Evolutionary conservation across 2,888 invertebrate genomes (phyloP).

Genomic region (Deilephila porcellus): DNA sequence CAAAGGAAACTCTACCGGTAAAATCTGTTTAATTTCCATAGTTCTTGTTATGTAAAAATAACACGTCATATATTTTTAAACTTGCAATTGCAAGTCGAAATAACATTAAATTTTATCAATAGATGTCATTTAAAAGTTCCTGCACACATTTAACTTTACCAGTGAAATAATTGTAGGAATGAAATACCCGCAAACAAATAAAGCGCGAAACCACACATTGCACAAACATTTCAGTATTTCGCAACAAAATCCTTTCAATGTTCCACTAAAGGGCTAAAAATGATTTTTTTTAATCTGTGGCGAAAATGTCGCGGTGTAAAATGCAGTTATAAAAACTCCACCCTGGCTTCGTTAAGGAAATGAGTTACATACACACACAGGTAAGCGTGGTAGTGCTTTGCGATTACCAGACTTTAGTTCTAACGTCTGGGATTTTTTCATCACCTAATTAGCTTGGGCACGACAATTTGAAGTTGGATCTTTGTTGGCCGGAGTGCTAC

Average conservation of each 20-base stretch:
- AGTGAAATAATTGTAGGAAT: neutral
- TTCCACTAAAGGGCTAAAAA: conserved; percentile 22
- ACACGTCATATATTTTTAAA: neutral
- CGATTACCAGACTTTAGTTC: neutral
- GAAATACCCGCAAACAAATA: neutral
- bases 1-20: too few species aligned
- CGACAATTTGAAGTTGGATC: neutral
- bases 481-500: too few species aligned
- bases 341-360: conserved; percentile 29
- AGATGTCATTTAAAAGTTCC: neutral
- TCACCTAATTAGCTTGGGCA: neutral
- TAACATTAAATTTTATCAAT: neutral
- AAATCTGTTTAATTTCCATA: neutral
- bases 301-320: conserved; percentile 49
- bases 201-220: conserved; percentile 6
- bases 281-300: conserved; percentile 28
- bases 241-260: conserved; percentile 26
- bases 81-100: neutral
- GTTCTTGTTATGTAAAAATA: neutral
- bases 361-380: conserved; percentile 37
- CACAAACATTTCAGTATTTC: conserved; percentile 20
- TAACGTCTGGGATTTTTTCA: neutral
- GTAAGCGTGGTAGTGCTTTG: conserved; percentile 29
- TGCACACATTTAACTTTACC: neutral
- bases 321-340: conserved; percentile 54